Conservation (phyloP, 1,140 invertebrate species). For the Eueides isabella region DNA sequence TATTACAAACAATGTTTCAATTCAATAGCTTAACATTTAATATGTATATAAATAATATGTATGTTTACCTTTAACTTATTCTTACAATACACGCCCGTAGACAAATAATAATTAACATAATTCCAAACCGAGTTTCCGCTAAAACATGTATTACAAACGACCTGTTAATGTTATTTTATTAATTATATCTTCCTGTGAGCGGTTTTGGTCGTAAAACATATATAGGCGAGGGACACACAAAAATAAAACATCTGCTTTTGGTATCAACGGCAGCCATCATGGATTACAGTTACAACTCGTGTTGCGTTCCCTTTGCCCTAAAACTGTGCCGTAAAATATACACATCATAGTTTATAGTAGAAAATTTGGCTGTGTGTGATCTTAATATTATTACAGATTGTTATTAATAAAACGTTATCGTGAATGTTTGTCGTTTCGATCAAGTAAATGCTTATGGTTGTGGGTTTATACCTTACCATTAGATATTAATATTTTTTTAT, state of each 20-base stretch:
- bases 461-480: background rate
- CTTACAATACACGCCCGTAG: constrained; percentile 3
- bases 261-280: constrained; percentile 42
- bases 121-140: constrained; percentile 58
- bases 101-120: constrained; percentile 46
- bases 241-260: constrained; percentile 70
- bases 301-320: constrained; percentile 23
- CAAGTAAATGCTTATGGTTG: background rate
- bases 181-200: constrained; percentile 70
- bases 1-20: no score
- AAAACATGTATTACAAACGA: constrained; percentile 59
- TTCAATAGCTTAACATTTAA: background rate
- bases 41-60: no score
- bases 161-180: constrained; percentile 69
- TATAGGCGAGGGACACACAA: constrained; percentile 57
- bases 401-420: background rate
- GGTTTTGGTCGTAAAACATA: constrained; percentile 59
- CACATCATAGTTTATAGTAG: constrained; percentile 10
- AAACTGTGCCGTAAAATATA: constrained; percentile 11
- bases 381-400: background rate
- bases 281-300: constrained; percentile 9
- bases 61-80: background rate
- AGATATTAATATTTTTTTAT: no score
- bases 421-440: background rate
- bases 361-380: constrained; percentile 1